Conservation (phyloP, 30 jellyfish, hydroid and myxozoan genomes). For the Hydractinia echinata region DNA sequence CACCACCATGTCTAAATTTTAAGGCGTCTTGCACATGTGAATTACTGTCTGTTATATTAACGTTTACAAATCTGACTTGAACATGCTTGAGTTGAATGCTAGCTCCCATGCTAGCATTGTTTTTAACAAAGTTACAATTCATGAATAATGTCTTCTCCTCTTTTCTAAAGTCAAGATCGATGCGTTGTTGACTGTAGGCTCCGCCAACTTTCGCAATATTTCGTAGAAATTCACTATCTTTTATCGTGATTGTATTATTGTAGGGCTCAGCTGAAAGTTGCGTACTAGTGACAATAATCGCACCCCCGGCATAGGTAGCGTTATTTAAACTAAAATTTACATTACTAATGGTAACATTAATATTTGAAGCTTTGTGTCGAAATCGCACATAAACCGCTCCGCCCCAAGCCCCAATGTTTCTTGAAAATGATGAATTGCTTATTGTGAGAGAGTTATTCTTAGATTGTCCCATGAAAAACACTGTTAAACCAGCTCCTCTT, state of each 20-base stretch:
- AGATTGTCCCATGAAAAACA: slow-evolving; percentile 22
- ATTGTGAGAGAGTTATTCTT: neutral
- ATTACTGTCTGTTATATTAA: neutral
- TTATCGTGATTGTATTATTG: neutral
- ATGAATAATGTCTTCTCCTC: neutral
- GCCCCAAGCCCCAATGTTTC: slow-evolving; percentile 28
- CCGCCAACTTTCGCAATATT: slow-evolving; percentile 14
- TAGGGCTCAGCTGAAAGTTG: neutral
- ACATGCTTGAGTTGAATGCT: neutral
- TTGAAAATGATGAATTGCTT: neutral
- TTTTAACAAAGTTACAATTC: neutral
- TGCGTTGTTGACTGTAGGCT: slow-evolving; percentile 1
- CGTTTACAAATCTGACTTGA: neutral
- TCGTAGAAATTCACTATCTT: neutral
- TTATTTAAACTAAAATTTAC: neutral
- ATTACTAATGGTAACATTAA: neutral
- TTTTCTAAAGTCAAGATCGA: neutral
- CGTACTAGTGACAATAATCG: slow-evolving; percentile 8
- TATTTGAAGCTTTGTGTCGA: neutral
- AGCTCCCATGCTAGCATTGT: slow-evolving; percentile 23
- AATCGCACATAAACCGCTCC: slow-evolving; percentile 19
- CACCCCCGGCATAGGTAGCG: slow-evolving; percentile 26
- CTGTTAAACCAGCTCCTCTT: slow-evolving; percentile 32
- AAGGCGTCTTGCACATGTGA: neutral
- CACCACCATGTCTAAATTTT: slow-evolving; percentile 8